Evolutionary conservation across 2,888 invertebrate genomes (phyloP).

Genomic region (Linnaemya vulpina): DNA sequence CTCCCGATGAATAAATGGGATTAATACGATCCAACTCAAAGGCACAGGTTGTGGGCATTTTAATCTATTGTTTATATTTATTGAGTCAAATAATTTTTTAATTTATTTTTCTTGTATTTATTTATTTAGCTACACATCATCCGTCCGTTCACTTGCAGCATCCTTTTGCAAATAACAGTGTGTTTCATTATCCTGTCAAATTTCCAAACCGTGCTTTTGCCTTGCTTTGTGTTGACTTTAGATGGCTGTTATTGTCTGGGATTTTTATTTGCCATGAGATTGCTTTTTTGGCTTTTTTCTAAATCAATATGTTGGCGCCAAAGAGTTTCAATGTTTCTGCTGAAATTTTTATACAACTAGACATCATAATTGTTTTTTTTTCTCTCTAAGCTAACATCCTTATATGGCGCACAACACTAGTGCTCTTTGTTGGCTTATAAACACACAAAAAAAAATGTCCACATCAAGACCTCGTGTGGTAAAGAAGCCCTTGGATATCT

Average conservation of each 20-base stretch:
- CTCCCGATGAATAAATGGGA: conserved; percentile 79
- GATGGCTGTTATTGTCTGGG: conserved; percentile 42
- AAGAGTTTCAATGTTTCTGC: conserved; percentile 51
- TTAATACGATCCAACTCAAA: conserved; percentile 80
- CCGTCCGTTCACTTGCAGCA: conserved; percentile 66
- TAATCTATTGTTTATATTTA: conserved; percentile 66
- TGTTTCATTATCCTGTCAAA: conserved; percentile 56
- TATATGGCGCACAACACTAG: conserved; percentile 13
- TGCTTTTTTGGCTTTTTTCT: conserved; percentile 33
- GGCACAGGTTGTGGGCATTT: conserved; percentile 80
- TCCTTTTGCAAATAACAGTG: conserved; percentile 64
- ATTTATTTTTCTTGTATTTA: not conserved
- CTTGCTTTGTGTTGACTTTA: not conserved
- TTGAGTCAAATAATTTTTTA: conserved; percentile 13
- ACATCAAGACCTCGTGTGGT: conserved; percentile 9
- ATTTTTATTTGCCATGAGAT: conserved; percentile 20
- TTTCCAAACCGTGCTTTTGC: conserved; percentile 24
- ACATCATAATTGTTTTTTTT: conserved; percentile 58
- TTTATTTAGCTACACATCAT: conserved; percentile 56
- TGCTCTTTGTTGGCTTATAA: not conserved
- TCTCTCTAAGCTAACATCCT: conserved; percentile 32
- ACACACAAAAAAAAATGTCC: too few species aligned
- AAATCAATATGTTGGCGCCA: conserved; percentile 74
- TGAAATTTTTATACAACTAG: conserved; percentile 35
- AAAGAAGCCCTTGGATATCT: not conserved